Percentiles rank a stretch among this genome's conserved stretches.
These are phyloP conservation scores for Accipiter cooperii DNA, from an alignment of 2,113 vertebrate species.

Conservation along the genomic window DNA sequence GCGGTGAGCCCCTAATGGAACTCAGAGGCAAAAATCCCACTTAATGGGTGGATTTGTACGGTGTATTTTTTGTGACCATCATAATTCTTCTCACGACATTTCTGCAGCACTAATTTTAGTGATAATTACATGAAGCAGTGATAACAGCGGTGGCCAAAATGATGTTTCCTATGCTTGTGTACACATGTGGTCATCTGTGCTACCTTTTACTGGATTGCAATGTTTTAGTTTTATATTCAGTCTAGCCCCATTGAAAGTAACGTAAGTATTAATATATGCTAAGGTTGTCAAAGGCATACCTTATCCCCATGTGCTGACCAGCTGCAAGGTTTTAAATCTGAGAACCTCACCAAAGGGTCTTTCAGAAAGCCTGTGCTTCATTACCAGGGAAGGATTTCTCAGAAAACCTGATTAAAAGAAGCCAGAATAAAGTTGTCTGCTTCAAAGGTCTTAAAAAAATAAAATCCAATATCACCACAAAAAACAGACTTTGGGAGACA, in stretches of 20 bases:
- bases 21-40: neutral
- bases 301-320: neutral
- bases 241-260: neutral
- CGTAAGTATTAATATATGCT: neutral
- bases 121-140: neutral
- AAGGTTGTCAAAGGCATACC: neutral
- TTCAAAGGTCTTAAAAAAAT: neutral
- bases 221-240: neutral
- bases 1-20: neutral
- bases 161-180: neutral
- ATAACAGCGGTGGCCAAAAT: neutral
- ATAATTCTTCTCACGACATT: neutral
- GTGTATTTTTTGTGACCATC: neutral
- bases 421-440: neutral
- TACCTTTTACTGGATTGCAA: neutral
- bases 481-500: neutral
- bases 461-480: neutral
- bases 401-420: neutral
- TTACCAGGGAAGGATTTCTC: neutral
- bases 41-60: neutral
- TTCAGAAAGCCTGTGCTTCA: neutral
- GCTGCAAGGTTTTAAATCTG: neutral
- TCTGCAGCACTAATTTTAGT: neutral
- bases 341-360: neutral
- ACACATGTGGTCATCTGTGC: accelerated